Base-by-base conservation (phyloP, 2,888 invertebrate species). In the Drosophila buzzatii region DNA sequence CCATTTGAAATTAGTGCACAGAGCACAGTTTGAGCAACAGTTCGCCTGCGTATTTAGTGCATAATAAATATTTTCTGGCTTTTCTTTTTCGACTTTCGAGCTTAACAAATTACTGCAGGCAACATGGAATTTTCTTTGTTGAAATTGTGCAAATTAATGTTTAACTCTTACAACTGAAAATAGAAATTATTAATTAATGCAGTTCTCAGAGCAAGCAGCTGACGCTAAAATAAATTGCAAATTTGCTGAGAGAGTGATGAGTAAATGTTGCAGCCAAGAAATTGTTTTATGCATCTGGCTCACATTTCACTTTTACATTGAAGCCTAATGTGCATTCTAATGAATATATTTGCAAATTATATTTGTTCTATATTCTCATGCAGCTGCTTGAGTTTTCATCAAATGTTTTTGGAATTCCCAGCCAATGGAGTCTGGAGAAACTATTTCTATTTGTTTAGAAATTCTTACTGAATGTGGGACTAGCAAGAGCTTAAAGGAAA, bases 61-160 rank as follows among this genome's bases (percentile, higher is more conserved):
- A 55, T 55, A 55, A 27, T 41, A 53, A 55, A 52, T 52, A 37
- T 16, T 37, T 23, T 23, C 37, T 37, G 16, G 33, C 52, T 37
- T 37, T 23, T 53, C 12, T 41, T 55, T 41, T 39, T 18, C 18
- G n/a, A 20, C 33, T 20, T 7, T 20, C 33, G 8, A 63, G 47
- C 39, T 41, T 37, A 37, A 62, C 57, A 58, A 63, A 63, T 53
- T 58, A 45, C 41, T 69, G 45, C 57, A 56, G 37, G 23, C 57
- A 41, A 37, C 23, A 61, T n/a, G 33, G 16, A 2, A 23, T n/a
- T 52, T 44, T 23, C 18, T 20, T 41, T 59, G 37, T 49, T 27
- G 7, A 12, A 33, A 42, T 53, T 53, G 27, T 53, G 16, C n/a
- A 62, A 52, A 55, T 62, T 10, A 35, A 53, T 44, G 16, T 7